Base-by-base conservation (phyloP, 1,140 invertebrate species). In the Fopius arisanus region DNA sequence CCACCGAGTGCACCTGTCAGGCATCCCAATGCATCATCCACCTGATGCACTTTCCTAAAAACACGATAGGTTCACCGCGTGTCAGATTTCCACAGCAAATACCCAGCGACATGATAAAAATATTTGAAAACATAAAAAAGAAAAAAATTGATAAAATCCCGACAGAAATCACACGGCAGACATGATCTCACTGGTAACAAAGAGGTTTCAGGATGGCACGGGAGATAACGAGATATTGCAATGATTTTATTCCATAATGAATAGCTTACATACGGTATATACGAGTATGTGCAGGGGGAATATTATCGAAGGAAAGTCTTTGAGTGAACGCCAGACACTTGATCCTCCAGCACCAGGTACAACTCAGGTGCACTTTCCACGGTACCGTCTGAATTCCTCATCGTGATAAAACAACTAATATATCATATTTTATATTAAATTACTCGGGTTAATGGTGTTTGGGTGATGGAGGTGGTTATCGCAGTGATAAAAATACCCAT, bases 401-500 rank as follows among this genome's bases (percentile, higher is more conserved):
- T 71, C 69, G 69, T 33, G 70, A 72, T 72, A 72, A 72, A 65
- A 72, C 59, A 66, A 66, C 70, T 66, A 72, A 72, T 72, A 72
- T 65, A 72, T 72, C 70, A 72, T 72, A 72, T 72, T 72, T 72
- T 72, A 72, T 72, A 72, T 72, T 72, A 72, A 72, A 72, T 72
- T 72, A 72, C 70, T 41, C 26, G 31, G n/a, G 62, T 51, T 51
- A 51, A 51, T 51, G 19, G 43, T 51, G 43, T 21, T 51, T 51
- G 19, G 43, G 2, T 16, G 43, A 21, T 19, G 43, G 43, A 51
- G 19, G 43, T 19, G 43, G 19, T 5, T 51, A 51, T 51, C 43
- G 43, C 19, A n/a, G 6, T 51, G n/a, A 7, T 1, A 12, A 37
- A 37, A 37, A 37, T 10, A 37, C 12, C 12, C 2, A 10, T 37